Evolutionary conservation across 2,797 vertebrate genomes (phyloP).

Genomic region (Sebastiscus albofasciatus): DNA sequence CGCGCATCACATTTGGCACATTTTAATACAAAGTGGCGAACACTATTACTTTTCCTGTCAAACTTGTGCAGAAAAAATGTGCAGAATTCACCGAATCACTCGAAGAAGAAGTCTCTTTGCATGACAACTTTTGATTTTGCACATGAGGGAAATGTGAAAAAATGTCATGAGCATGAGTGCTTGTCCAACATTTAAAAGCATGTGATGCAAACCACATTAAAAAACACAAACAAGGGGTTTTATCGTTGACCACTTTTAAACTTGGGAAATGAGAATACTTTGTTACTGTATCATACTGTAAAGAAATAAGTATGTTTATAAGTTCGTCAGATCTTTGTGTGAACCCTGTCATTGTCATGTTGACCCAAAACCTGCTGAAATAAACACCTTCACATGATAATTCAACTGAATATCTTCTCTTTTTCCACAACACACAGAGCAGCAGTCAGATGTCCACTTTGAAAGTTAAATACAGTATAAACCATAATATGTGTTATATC

Average conservation of each 20-base stretch:
- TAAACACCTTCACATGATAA: conserved; percentile 41
- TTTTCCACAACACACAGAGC: neutral
- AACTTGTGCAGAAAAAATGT: conserved; percentile 34
- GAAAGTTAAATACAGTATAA: neutral
- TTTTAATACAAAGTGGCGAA: conserved; percentile 11
- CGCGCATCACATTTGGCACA: conserved; percentile 22
- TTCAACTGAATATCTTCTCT: neutral
- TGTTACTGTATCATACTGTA: conserved; percentile 44
- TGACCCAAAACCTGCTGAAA: conserved; percentile 20
- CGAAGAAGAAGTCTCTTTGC: conserved; percentile 38
- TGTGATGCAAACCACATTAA: conserved; percentile 44
- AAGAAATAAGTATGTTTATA: conserved; percentile 31
- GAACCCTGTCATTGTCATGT: conserved; percentile 9
- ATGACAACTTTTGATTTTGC: conserved; percentile 36
- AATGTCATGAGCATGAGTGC: conserved; percentile 45
- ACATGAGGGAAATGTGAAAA: conserved; percentile 11
- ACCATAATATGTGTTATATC: neutral
- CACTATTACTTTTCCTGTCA: neutral
- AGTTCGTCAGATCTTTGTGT: conserved; percentile 9
- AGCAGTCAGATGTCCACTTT: neutral
- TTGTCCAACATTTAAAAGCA: conserved; percentile 50
- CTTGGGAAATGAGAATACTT: conserved; percentile 3
- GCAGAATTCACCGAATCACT: conserved; percentile 24
- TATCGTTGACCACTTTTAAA: conserved; percentile 8
- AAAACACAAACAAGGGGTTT: conserved; percentile 2